Evolutionary conservation across 2,888 invertebrate species (phyloP), one percentile per base, ranked within the genome.

Genomic region (Sinhomidia bicolor): DNA sequence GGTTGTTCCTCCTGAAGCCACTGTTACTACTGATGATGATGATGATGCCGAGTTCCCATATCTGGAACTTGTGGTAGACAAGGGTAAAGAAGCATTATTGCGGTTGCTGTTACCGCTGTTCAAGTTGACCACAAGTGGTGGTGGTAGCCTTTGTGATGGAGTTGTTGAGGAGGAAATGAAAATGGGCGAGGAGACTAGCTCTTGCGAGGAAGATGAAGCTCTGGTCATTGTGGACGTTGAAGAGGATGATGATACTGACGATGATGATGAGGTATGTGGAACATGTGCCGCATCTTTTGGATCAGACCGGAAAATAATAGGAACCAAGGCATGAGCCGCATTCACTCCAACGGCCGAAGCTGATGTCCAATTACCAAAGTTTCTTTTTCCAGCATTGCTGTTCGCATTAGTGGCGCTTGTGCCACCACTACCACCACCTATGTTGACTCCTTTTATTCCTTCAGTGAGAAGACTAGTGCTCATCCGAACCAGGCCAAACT

Each of bases 401-500:
- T 36, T 17, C 1, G 32, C 54, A 12, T 71, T 51, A 54, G 26
- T 29, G 23, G 3, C n/a, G 7, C n/a, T 47, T 4, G 17, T 68
- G 3, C 41, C 62, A 51, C 36, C 20, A 51, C 68, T n/a, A 12
- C 79, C 68, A 57, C 86, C 71, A 57, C 60, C n/a, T n/a, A n/a
- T n/a, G n/a, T n/a, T 60, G 36, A 5, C 47, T 20, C 14, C 57
- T 6, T 62, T 4, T 1, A 14, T 20, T 20, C 79, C 54, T 20
- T 57, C 87, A 32, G 1, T 29, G 5, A 62, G 47, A 10, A 82
- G 68, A 41, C 82, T 88, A 10, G 88, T 62, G 32, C 79, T 71
- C 57, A 88, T 60, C 14, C 79, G 32, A 10, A 82, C 78, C 7
- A 88, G 23, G n/a, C 88, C 88, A 83, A 91, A 91, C 51, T 90